Evolutionary conservation across 1,140 invertebrate species (phyloP).

Genomic region (Cydia amplana): DNA sequence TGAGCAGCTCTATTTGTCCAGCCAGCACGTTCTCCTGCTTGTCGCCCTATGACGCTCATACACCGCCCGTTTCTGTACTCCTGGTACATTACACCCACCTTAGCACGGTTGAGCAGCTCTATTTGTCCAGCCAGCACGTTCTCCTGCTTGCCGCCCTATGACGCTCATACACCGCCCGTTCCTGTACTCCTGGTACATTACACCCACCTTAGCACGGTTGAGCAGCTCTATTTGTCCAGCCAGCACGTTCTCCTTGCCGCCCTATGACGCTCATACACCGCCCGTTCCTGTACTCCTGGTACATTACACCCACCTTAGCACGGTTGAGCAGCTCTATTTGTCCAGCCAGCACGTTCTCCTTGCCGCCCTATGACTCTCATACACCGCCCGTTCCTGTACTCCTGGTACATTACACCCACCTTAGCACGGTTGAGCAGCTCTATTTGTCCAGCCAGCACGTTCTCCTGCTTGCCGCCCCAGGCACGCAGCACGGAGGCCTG

Average conservation of each 20-base stretch:
- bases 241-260: too few species aligned
- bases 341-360: too few species aligned
- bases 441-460: constrained; percentile 89
- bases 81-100: constrained; percentile 79
- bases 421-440: constrained; percentile 95
- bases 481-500: constrained; percentile 94
- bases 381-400: background rate
- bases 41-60: too few species aligned
- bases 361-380: too few species aligned
- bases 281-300: background rate
- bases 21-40: too few species aligned
- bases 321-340: too few species aligned
- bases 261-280: constrained; percentile 52
- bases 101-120: constrained; percentile 87
- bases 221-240: too few species aligned
- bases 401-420: constrained; percentile 71
- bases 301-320: background rate
- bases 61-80: background rate
- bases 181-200: too few species aligned
- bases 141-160: constrained; percentile 94
- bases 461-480: constrained; percentile 94
- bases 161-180: constrained; percentile 70
- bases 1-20: too few species aligned
- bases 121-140: constrained; percentile 89
- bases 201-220: too few species aligned